A percentile compares a stretch with the other conserved stretches of the same genome.
These are phyloP conservation scores for Hippocampus comes DNA, from an alignment of 2,113 vertebrate species.

Conservation along the genomic window DNA sequence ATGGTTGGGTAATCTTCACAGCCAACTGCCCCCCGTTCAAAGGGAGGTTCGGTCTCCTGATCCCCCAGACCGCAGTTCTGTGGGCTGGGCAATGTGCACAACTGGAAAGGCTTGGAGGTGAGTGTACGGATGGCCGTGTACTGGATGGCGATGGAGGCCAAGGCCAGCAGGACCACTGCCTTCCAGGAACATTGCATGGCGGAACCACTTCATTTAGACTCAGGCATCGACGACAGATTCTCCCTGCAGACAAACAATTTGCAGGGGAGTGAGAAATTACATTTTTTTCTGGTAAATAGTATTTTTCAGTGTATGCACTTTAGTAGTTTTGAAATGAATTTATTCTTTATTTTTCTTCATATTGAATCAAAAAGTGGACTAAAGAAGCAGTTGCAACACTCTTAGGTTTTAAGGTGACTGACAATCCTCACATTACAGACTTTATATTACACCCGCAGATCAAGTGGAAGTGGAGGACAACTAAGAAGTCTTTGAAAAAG, in stretches of 20 bases:
- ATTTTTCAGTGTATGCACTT: neutral
- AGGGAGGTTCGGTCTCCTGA: constrained; percentile 78
- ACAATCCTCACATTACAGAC: neutral
- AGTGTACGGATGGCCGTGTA: constrained; percentile 97
- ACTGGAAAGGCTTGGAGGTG: constrained; percentile 90
- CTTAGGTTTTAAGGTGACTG: neutral
- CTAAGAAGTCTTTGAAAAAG: neutral
- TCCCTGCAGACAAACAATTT: constrained; percentile 61
- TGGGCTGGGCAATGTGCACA: constrained; percentile 81
- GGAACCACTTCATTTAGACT: constrained; percentile 86
- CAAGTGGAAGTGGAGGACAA: neutral
- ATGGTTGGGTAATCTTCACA: constrained; percentile 87
- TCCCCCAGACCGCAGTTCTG: constrained; percentile 81
- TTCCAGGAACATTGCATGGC: constrained; percentile 99
- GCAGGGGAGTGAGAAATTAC: neutral
- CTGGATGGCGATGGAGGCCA: constrained; percentile 96
- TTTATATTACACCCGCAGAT: neutral
- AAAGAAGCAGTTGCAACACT: neutral
- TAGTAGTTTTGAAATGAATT: too few species aligned
- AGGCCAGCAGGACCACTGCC: constrained; percentile 93
- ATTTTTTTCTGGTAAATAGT: neutral
- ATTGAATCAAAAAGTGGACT: neutral
- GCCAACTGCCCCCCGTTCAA: constrained; percentile 72
- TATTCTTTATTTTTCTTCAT: neutral
- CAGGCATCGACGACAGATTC: constrained; percentile 63